phyloP scores from a whole-genome alignment of 2,888 invertebrate genomes.

The Eupithecia subfuscata region DNA sequence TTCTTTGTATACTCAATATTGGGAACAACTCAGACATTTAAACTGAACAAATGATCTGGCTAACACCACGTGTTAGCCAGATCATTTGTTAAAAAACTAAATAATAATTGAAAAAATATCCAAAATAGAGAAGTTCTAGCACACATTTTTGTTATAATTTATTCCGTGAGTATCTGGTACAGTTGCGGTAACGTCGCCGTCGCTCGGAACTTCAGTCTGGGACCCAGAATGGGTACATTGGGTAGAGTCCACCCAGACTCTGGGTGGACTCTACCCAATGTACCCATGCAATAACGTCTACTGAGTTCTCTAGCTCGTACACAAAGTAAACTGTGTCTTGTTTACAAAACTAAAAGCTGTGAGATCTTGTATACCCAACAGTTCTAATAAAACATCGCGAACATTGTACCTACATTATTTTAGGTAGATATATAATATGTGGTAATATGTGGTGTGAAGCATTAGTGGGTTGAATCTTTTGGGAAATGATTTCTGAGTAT shows the following conservation, averaged over 20 bases:
- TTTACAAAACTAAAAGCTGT: conserved; percentile 56
- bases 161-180: background rate
- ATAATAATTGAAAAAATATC: too few species aligned
- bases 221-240: conserved; percentile 18
- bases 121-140: background rate
- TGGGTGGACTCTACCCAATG: background rate
- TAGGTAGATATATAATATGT: background rate
- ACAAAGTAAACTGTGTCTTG: conserved; percentile 45
- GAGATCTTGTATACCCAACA: conserved; percentile 47
- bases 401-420: conserved; percentile 32
- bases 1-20: background rate
- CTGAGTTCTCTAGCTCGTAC: conserved; percentile 35
- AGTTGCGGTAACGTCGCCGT: background rate
- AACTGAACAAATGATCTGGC: too few species aligned
- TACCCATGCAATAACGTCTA: conserved; percentile 37
- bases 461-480: conserved; percentile 28
- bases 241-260: background rate
- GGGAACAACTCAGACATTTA: background rate
- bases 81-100: too few species aligned
- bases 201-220: background rate
- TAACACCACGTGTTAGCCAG: too few species aligned
- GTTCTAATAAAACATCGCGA: conserved; percentile 53
- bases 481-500: conserved; percentile 18
- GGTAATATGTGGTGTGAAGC: background rate
- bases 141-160: background rate